Base-by-base conservation (phyloP, 1,140 invertebrate genomes). In the Venturia canescens region DNA sequence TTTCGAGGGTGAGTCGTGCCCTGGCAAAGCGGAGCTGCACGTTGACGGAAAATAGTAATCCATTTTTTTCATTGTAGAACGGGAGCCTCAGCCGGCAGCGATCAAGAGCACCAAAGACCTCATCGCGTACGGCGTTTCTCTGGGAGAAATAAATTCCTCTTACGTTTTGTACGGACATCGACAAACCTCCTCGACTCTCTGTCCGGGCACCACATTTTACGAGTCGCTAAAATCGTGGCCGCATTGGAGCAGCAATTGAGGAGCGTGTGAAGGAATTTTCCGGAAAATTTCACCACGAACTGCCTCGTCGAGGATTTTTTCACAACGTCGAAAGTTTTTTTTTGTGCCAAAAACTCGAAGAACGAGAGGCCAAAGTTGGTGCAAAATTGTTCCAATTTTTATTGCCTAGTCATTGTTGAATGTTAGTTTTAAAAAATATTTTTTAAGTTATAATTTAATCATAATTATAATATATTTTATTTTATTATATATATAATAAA, bases 161-260 rank as follows among this genome's bases (percentile, higher is more conserved):
- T 94, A 94, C 80, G 87, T 82, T 11, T 79, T 94, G 21, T 79
- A 92, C 66, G 93, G 93, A 16, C 93, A 94, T 86, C 84, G 89
- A 44, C 93, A 94, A 87, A 90, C 87, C 4, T 74, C 79, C 6
- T 1, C 57, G 1, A 93, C 93, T 0, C 48, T 66, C 3, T 94
- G 93, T 84, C 93, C 93, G 1, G 93, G 93, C 34, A 83, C 92
- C 5, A 89, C 86, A 27, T 86, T 95, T 3, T 94, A 93, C 79
- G 83, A 91, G 18, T 84, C 92, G 70, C 93, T 95, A 29, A 86
- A 92, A 85, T 92, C 87, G 0, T 93, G 93, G 93, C 90, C 93
- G 15, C 88, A 92, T 48, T 93, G 88, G 88, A 5, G 26, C n/a
- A 77, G 75, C 29, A 76, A 60, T 29, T 76, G 38, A 53, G 2